Evolutionary conservation across 2,888 invertebrate species (phyloP), one percentile per base, ranked within the genome.

Genomic region (Drosophila longiperda): DNA sequence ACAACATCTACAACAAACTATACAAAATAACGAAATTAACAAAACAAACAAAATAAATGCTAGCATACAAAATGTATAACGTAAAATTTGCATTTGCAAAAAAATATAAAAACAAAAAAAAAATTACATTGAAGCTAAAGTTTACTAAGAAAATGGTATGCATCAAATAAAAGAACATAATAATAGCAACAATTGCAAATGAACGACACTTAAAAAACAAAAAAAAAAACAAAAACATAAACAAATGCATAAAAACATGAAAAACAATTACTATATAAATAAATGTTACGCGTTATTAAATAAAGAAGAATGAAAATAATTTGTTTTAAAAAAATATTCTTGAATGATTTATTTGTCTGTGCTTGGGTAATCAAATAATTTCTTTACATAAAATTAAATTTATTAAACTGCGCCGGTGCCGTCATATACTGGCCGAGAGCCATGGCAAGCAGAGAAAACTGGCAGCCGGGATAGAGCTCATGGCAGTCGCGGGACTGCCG

Each of bases 261-360:
- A 86, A 89, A 91, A 89, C 90, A 91, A 92, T 90, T 90, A 92
- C 92, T 91, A 92, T 92, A 92, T 91, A 91, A 92, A 91, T 92
- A 92, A 92, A 95, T 95, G 95, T 95, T 95, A 95, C 95, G 95
- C 95, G 95, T 95, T 95, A 95, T 95, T 95, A 95, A 95, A 95
- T 95, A 91, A 90, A 91, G 91, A 92, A 94, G 89, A 91, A 92
- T 91, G 91, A 91, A 92, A 91, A 91, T 89, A 91, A 92, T 92
- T 92, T 92, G 92, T 92, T 92, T 92, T 92, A 92, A 92, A 92
- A 91, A 90, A 88, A 78, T 36, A 38, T n/a, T 55, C 15, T 0
- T n/a, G 20, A 34, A 20, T 38, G 17, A 42, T 42, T 57, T 57
- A 8, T 59, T 53, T 40, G 23, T 17, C 17, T 54, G 8, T 0